Conservation (phyloP, 2,888 invertebrate species). For the Drosophila stalkeri region DNA sequence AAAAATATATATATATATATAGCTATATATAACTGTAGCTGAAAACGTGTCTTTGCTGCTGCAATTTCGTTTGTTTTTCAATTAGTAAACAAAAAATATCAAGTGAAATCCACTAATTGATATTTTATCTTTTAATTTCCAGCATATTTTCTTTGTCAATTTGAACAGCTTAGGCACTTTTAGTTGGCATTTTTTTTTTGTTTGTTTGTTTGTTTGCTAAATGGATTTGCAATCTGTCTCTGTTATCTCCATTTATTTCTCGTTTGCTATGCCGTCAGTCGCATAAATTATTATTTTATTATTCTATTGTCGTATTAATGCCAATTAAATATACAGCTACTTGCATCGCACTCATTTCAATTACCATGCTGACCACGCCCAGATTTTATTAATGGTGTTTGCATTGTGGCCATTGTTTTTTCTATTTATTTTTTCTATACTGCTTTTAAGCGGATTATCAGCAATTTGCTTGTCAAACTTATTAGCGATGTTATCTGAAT, state of each 20-base stretch:
- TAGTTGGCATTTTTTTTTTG: slow-evolving; percentile 39
- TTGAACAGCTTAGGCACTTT: slow-evolving; percentile 18
- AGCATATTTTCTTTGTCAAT: slow-evolving; percentile 33
- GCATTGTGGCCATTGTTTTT: slow-evolving; percentile 4
- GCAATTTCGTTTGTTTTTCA: slow-evolving; percentile 68
- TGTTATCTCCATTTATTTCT: slow-evolving; percentile 25
- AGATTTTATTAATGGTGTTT: slow-evolving; percentile 32
- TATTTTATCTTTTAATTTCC: slow-evolving; percentile 76
- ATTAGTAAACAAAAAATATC: slow-evolving; percentile 59
- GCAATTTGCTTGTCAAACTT: slow-evolving; percentile 43
- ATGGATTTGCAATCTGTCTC: slow-evolving; percentile 39
- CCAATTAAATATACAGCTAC: slow-evolving; percentile 38
- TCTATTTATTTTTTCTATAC: background rate
- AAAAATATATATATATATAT: no score
- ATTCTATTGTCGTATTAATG: slow-evolving; percentile 55
- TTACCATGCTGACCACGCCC: slow-evolving; percentile 15
- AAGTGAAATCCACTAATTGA: slow-evolving; percentile 65
- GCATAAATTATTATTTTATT: slow-evolving; percentile 74
- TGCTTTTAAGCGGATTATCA: slow-evolving; percentile 51
- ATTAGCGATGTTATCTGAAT: slow-evolving; percentile 32
- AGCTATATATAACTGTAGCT: slow-evolving; percentile 15
- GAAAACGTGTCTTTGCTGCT: slow-evolving; percentile 62
- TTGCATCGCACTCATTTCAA: background rate
- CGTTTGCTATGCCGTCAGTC: slow-evolving; percentile 49
- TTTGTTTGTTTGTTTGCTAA: slow-evolving; percentile 44